Evolutionary conservation across 2,888 invertebrate genomes (phyloP).

Genomic region (Eledona agricola): DNA sequence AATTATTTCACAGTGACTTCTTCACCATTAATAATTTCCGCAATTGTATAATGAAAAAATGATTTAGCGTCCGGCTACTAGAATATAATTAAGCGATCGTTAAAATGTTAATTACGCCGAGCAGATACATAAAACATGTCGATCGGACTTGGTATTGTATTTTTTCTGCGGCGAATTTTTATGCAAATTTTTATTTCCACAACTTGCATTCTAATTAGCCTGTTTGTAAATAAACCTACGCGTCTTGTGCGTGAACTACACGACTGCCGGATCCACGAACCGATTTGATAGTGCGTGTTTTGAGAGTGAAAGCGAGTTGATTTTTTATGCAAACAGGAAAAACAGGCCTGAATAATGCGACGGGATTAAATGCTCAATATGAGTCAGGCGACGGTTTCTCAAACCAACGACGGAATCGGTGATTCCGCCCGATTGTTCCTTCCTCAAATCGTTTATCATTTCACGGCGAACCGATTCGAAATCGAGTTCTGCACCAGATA

Average conservation of each 20-base stretch:
- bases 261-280: slow-evolving; percentile 1
- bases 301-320: slow-evolving; percentile 9
- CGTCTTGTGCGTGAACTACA: slow-evolving; percentile 16
- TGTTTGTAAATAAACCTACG: slow-evolving; percentile 32
- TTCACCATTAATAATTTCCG: no score
- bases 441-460: neutral
- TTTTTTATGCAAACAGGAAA: slow-evolving; percentile 9
- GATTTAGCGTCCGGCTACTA: no score
- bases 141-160: slow-evolving; percentile 13
- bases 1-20: no score
- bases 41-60: no score
- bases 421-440: neutral
- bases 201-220: slow-evolving; percentile 24
- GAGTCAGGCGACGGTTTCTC: neutral
- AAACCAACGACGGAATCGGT: no score
- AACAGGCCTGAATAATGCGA: neutral
- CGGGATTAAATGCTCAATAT: neutral
- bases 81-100: slow-evolving; percentile 13
- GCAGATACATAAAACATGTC: slow-evolving; percentile 23
- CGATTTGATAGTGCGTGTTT: neutral
- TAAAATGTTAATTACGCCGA: slow-evolving; percentile 14
- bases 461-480: neutral
- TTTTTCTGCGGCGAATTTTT: slow-evolving; percentile 25
- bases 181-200: slow-evolving; percentile 28
- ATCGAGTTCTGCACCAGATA: slow-evolving; percentile 10